A percentile compares a stretch with the other conserved stretches of the same genome.
These are phyloP conservation scores for Caenorhabditis tropicalis DNA, from an alignment of 1,140 invertebrate species.

Conservation along the genomic window DNA sequence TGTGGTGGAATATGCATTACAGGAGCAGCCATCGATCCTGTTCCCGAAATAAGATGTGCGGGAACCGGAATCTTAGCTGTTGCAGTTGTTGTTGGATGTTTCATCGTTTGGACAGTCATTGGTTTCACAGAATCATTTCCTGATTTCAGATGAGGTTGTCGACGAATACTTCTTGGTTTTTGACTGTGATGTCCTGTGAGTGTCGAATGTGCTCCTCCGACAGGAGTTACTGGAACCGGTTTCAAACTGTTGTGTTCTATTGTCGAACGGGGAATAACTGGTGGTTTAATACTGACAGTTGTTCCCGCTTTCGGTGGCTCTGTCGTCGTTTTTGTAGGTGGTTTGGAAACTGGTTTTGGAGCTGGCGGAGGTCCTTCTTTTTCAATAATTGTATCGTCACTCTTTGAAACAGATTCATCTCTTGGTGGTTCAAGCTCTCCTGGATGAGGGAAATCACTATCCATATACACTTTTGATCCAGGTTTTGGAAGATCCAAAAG, in stretches of 20 bases:
- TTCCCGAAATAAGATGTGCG: background rate
- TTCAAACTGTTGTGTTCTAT: background rate
- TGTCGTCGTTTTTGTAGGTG: background rate
- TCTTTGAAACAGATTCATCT: constrained; percentile 17
- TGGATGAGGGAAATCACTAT: background rate
- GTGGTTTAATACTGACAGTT: background rate
- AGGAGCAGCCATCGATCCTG: background rate
- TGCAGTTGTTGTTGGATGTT: background rate
- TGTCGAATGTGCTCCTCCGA: background rate
- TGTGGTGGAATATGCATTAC: background rate
- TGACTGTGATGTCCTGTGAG: background rate
- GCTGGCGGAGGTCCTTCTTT: constrained; percentile 11
- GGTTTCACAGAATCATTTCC: background rate
- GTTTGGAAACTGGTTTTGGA: background rate
- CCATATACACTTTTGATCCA: background rate
- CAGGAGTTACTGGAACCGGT: background rate
- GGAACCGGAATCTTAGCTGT: background rate
- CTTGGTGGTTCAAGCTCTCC: background rate
- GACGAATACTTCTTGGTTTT: background rate
- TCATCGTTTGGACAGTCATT: background rate
- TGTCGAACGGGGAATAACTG: background rate
- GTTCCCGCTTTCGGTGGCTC: background rate
- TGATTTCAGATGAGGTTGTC: no score
- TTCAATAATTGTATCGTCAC: constrained; percentile 15
- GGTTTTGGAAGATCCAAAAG: constrained; percentile 34